Percentiles rank a stretch among this genome's conserved stretches.
Evolutionary conservation across 23 tunicate species (phyloP).

Genomic region (Clavelina lepadiformis): DNA sequence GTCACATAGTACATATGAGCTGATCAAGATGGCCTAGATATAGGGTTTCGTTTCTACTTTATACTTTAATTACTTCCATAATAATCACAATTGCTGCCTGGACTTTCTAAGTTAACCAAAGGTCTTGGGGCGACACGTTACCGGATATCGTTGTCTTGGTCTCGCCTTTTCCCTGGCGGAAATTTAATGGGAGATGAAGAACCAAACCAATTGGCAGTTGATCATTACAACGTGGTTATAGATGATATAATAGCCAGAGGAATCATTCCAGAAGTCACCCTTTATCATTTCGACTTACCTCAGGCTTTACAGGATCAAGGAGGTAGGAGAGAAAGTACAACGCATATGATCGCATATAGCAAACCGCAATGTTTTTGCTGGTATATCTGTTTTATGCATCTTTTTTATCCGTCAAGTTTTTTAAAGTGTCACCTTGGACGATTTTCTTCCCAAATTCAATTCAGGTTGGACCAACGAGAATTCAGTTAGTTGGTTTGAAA

Average conservation of each 20-base stretch:
- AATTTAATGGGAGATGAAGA: slow-evolving; percentile 16
- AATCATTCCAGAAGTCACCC: slow-evolving; percentile 53
- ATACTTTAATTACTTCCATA: background rate
- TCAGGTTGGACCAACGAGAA: slow-evolving; percentile 50
- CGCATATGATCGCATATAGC: too few relatives aligned
- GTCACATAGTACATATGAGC: too few relatives aligned
- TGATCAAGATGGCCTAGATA: background rate
- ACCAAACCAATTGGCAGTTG: slow-evolving; percentile 30
- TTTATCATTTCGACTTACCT: slow-evolving; percentile 79
- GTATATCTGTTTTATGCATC: too few relatives aligned
- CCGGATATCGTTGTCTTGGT: slow-evolving; percentile 80
- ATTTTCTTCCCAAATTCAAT: too few relatives aligned
- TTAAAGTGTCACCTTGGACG: too few relatives aligned
- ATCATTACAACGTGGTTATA: slow-evolving; percentile 42
- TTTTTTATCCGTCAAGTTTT: too few relatives aligned
- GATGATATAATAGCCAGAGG: slow-evolving; percentile 23
- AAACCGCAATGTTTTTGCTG: too few relatives aligned
- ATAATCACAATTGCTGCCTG: background rate
- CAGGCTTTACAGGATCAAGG: slow-evolving; percentile 46
- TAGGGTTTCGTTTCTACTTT: background rate
- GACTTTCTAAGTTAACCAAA: slow-evolving; percentile 9
- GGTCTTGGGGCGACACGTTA: slow-evolving; percentile 44
- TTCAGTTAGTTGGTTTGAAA: slow-evolving; percentile 29
- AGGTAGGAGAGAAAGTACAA: too few relatives aligned
- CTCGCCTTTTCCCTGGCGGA: slow-evolving; percentile 67